These are phyloP conservation scores for Metacarcinus magister DNA, from an alignment of 2,888 invertebrate species.

Conservation along the genomic window DNA sequence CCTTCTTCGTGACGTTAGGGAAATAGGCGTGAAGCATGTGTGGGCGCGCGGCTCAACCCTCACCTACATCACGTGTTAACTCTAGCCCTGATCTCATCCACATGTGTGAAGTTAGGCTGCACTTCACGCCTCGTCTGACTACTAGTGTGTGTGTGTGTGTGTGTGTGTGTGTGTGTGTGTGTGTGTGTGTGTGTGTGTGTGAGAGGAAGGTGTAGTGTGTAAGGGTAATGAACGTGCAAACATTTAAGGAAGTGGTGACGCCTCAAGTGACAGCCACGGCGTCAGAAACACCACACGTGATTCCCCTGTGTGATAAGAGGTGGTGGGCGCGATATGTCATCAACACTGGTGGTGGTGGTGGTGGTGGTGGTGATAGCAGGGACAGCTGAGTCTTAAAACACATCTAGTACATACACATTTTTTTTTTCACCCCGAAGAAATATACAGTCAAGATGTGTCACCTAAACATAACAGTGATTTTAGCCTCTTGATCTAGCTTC, in stretches of 20 bases:
- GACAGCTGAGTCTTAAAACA: not conserved
- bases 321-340: not conserved
- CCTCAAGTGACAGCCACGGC: not conserved
- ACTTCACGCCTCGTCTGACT: not conserved
- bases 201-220: not conserved
- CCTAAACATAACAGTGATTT: no score
- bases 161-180: conserved; percentile 49
- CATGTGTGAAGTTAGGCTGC: not conserved
- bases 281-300: conserved; percentile 23
- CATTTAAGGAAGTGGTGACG: conserved; percentile 27
- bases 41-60: not conserved
- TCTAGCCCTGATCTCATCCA: not conserved
- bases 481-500: no score
- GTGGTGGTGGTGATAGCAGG: not conserved
- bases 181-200: not conserved
- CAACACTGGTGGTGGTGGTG: not conserved
- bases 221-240: not conserved
- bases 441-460: not conserved
- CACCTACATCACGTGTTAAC: conserved; percentile 14
- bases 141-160: conserved; percentile 63
- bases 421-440: not conserved
- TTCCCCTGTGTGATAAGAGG: not conserved
- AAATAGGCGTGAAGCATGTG: not conserved
- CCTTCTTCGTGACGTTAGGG: not conserved
- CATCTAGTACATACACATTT: not conserved